phyloP scores from a whole-genome alignment of 2,888 invertebrate genomes.

The Tenthredo notha region DNA sequence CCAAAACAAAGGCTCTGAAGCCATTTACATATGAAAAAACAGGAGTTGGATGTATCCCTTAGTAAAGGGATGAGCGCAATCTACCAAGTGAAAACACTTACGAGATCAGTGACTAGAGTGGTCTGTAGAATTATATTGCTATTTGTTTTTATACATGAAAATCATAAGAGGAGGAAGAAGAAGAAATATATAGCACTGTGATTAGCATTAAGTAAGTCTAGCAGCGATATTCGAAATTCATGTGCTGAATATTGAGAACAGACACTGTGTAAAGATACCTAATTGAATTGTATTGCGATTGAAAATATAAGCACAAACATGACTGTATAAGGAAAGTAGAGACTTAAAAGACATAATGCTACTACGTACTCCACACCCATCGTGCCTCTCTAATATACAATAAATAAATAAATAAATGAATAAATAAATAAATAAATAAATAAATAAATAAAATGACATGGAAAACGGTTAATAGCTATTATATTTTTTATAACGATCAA shows the following conservation, averaged over 20 bases:
- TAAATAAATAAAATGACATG: slow-evolving; percentile 56
- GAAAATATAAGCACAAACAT: slow-evolving; percentile 19
- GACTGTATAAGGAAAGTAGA: slow-evolving; percentile 41
- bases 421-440: slow-evolving; percentile 52
- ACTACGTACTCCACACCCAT: slow-evolving; percentile 68
- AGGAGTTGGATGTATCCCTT: not conserved
- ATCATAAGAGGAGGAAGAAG: not conserved
- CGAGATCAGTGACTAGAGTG: slow-evolving; percentile 40
- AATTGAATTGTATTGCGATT: slow-evolving; percentile 21
- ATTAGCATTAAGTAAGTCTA: slow-evolving; percentile 45
- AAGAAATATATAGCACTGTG: slow-evolving; percentile 43
- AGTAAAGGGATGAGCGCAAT: not conserved
- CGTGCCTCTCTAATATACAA: slow-evolving; percentile 69
- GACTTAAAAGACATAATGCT: slow-evolving; percentile 58
- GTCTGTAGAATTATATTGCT: slow-evolving; percentile 40
- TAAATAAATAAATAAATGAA: slow-evolving; percentile 50
- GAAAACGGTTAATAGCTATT: slow-evolving; percentile 59
- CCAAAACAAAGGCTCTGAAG: slow-evolving; percentile 90
- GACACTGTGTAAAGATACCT: not conserved
- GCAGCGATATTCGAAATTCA: not conserved
- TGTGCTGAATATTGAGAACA: slow-evolving; percentile 16
- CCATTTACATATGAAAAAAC: slow-evolving; percentile 85
- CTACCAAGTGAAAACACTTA: slow-evolving; percentile 42
- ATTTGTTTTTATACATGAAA: slow-evolving; percentile 32
- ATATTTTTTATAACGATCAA: slow-evolving; percentile 62